Evolutionary conservation across 2,113 vertebrate genomes (phyloP), one percentile per base, ranked within the genome.

Genomic region (Cygnus atratus): DNA sequence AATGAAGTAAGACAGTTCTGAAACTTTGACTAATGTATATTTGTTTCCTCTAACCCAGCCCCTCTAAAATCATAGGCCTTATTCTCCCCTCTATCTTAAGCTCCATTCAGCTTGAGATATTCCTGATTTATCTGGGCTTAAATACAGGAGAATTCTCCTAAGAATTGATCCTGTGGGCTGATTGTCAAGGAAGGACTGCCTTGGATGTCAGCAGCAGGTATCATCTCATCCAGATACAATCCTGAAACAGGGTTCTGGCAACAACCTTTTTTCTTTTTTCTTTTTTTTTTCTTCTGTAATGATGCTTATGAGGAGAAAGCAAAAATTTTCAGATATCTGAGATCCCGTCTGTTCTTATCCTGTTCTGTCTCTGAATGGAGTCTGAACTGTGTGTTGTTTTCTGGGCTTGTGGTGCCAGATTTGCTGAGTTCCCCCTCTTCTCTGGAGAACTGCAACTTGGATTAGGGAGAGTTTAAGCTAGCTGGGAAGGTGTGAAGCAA

Each of bases 401-500:
- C 43, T 57, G 63, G 33, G 31, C 59, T 73, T 71, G 15, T 58
- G 5, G 15, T 31, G 8, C 10, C 48, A 77, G 54, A 46, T n/a
- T 80, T 79, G 26, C 29, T 13, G 41, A 61, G 37, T 79, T 72
- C 11, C 10, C 9, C 11, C 4, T 84, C 24, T 71, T 91, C 66
- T 93, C 61, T 94, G 74, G 63, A 85, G 37, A 14, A 48, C 29
- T 78, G 24, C 48, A 61, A 5, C 54, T 91, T 4, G 54, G 72
- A 35, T 8, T 63, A 84, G 88, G 75, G 55, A 67, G n/a, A 67
- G 39, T 13, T 80, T 84, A 19, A 81, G 59, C 39, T 80, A 35
- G 16, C 79, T 84, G 55, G 76, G 75, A 80, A 92, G 63, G 94
- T 90, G 93, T 92, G 85, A 93, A 96, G 57, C 92, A 92, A 94